Conservation (phyloP, 2,888 invertebrate species). For the Chouioia cunea region DNA sequence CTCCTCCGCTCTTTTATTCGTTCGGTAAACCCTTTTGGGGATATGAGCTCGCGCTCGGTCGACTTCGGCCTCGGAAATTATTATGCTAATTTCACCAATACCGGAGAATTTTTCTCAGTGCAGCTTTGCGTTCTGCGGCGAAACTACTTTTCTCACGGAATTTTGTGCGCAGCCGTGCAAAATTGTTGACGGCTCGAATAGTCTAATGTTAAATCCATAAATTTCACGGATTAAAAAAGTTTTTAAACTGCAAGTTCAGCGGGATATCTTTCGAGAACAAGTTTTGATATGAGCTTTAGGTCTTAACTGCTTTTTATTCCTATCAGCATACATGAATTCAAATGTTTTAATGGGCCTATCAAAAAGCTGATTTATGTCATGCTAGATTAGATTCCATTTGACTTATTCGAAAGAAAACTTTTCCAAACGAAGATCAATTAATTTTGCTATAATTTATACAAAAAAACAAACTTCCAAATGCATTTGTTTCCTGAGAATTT, state of each 20-base stretch:
- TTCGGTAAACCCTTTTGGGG: slow-evolving; percentile 20
- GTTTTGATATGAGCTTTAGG: not conserved
- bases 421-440: not conserved
- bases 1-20: slow-evolving; percentile 8
- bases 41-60: slow-evolving; percentile 7
- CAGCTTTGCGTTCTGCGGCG: not conserved
- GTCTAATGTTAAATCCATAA: slow-evolving; percentile 35
- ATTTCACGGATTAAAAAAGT: slow-evolving; percentile 38
- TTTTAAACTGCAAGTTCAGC: slow-evolving; percentile 13
- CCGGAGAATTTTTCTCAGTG: slow-evolving; percentile 26
- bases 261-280: slow-evolving; percentile 1
- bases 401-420: no score
- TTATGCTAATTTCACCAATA: slow-evolving; percentile 40
- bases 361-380: no score
- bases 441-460: not conserved
- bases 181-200: slow-evolving; percentile 37
- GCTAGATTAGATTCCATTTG: no score
- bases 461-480: not conserved
- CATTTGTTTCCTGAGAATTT: not conserved
- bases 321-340: no score
- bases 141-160: not conserved
- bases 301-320: no score
- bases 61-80: slow-evolving; percentile 27
- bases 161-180: slow-evolving; percentile 19
- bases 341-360: no score